Base-by-base conservation (phyloP, 2,797 vertebrate genomes). In the Dendrocincla fuliginosa region DNA sequence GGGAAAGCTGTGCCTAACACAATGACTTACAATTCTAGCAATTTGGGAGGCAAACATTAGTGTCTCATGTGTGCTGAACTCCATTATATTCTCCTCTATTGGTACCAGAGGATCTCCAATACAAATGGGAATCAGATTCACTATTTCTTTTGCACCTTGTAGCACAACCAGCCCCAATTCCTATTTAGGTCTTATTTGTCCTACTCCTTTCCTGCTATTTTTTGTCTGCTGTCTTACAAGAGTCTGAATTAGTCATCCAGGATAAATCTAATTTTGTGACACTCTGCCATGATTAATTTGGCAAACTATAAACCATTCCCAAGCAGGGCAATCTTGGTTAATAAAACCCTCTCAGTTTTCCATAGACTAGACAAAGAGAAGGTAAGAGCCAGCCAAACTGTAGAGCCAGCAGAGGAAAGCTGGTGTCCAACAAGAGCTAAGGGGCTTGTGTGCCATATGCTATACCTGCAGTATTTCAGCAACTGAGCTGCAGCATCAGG, bases 291-390 rank as follows among this genome's bases (percentile, higher is more conserved):
- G 92, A 91, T 94, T 96, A 81, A 89, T 56, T 93, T 95, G 87
- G 76, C 94, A 91, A 76, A 79, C 73, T 73, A 59, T 42, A 64
- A 68, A 56, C 79, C 39, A 59, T 69, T 81, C 76, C 87, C 16
- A 4, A 88, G 91, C 23, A 63, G 50, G 13, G 50, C 76, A 86
- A 70, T 84, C 65, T 70, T 73, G 47, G 73, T 92, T 94, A 93
- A 96, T 94, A 97, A 91, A 93, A 81, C 69, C 52, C 41, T 78
- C 85, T 91, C 87, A 92, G 76, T 96, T 96, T 92, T 75, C 47
- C 59, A 60, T 37, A 73, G 63, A 44, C 57, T 49, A 86, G 76
- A 69, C 76, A 94, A 92, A 85, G 68, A 44, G 78, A 89, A 80
- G 85, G 61, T 11, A 52, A 61, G 69, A 84, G 55, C 25, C 60